phyloP scores from a whole-genome alignment of 2,113 vertebrate species.

The Hystrix brachyura region DNA sequence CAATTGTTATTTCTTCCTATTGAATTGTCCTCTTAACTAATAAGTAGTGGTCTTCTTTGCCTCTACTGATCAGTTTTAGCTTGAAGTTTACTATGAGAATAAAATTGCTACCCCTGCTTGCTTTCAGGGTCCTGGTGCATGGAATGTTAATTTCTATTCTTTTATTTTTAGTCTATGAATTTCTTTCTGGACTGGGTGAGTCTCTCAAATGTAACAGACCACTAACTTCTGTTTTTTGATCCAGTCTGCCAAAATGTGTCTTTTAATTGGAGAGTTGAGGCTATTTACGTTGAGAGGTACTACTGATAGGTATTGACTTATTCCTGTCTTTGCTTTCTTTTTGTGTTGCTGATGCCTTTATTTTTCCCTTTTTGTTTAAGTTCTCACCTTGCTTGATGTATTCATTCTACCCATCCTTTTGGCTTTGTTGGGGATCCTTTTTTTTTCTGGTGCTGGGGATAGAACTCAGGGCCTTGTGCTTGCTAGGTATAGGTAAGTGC shows the following conservation, averaged over 20 bases:
- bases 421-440: no score
- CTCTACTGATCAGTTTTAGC: neutral
- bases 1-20: neutral
- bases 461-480: no score
- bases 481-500: no score
- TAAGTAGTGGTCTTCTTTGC: neutral
- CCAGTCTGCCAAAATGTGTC: neutral
- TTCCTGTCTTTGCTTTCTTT: neutral
- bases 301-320: neutral
- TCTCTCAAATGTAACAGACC: neutral
- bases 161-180: neutral
- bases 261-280: neutral
- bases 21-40: neutral
- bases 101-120: neutral
- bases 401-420: neutral
- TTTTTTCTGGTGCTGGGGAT: no score
- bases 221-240: neutral
- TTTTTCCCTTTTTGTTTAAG: neutral
- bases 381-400: neutral
- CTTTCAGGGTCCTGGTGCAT: neutral
- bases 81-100: neutral
- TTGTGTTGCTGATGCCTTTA: neutral
- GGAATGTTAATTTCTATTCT: neutral
- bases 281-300: neutral
- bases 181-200: neutral